Percentiles rank a stretch among this genome's conserved stretches.
These are phyloP conservation scores for Carcina quercana DNA, from an alignment of 2,888 invertebrate species.

Conservation along the genomic window DNA sequence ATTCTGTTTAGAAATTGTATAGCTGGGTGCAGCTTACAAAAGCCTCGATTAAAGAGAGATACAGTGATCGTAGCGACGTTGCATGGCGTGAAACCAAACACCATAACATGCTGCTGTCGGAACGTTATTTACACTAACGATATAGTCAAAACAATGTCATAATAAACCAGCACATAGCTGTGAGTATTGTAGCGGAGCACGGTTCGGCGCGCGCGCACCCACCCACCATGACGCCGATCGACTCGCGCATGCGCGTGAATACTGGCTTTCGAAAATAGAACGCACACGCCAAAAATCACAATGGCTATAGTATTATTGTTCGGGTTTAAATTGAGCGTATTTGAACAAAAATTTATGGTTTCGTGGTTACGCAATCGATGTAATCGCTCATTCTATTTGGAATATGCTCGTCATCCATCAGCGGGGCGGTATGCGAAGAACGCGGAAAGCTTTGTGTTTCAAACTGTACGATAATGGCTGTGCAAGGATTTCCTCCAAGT, in stretches of 20 bases:
- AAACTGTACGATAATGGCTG: too few relatives aligned
- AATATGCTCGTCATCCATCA: too few relatives aligned
- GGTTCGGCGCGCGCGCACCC: slow-evolving; percentile 45
- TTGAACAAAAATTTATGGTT: too few relatives aligned
- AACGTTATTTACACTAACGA: slow-evolving; percentile 26
- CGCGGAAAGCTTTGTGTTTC: too few relatives aligned
- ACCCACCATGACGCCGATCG: slow-evolving; percentile 44
- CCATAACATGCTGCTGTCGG: slow-evolving; percentile 11
- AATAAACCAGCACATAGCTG: slow-evolving; percentile 32
- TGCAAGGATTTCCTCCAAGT: too few relatives aligned
- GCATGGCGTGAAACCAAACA: slow-evolving; percentile 2
- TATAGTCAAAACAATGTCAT: slow-evolving; percentile 37
- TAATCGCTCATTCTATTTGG: too few relatives aligned
- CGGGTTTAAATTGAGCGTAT: slow-evolving; percentile 23
- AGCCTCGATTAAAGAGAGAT: too few relatives aligned
- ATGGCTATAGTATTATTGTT: slow-evolving; percentile 26
- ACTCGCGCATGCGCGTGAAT: slow-evolving; percentile 38
- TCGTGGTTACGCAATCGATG: too few relatives aligned
- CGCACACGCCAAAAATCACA: slow-evolving; percentile 23
- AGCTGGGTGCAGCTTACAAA: too few relatives aligned
- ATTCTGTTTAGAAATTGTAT: too few relatives aligned
- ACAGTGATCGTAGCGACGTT: too few relatives aligned
- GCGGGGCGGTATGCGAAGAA: too few relatives aligned
- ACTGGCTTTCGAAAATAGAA: slow-evolving; percentile 43
- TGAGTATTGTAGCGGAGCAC: slow-evolving; percentile 44